Evolutionary conservation across 2,888 invertebrate species (phyloP), one percentile per base, ranked within the genome.

Genomic region (Drosophila pegasa): DNA sequence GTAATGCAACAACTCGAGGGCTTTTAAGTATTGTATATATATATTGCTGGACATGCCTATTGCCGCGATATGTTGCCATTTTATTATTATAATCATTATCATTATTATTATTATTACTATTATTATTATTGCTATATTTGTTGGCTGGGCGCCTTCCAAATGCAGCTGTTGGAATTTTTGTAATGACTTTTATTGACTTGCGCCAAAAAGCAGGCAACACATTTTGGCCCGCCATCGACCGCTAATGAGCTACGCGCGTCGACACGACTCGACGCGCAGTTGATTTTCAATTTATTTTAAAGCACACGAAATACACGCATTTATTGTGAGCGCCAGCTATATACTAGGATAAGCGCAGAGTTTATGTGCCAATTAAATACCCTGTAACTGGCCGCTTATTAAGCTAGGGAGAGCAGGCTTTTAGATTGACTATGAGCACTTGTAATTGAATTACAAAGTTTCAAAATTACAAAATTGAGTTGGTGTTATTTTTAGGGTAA

Each of bases 281-380:
- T 84, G 69, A 81, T 85, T 85, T 82, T 81, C 87, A 87, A 87
- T 82, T 82, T 85, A 76, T 80, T 76, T 81, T 68, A 67, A 82
- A 70, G 61, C 63, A 22, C 67, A 55, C 62, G 47, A 68, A 67
- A 52, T 58, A 66, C 43, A 54, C 58, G 41, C 58, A 69, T 66
- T 79, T 83, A 80, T 73, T 71, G 64, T 57, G 29, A 55, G 33
- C 40, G 18, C 14, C 40, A 43, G 56, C 59, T 57, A 57, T 58
- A 63, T 54, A 60, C 43, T 71, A 48, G 40, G 52, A 70, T 55
- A 55, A 63, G 40, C 56, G 35, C 56, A 56, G 52, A 72, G 64
- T 63, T 63, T 63, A 63, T 64, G 52, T 33, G 29, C 10, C 41
- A 18, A 12, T 51, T 37, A 25, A 35, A 63, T 63, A 63, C 63